Base-by-base conservation (phyloP, 1,140 invertebrate species). In the Zaprionus gabonicus region DNA sequence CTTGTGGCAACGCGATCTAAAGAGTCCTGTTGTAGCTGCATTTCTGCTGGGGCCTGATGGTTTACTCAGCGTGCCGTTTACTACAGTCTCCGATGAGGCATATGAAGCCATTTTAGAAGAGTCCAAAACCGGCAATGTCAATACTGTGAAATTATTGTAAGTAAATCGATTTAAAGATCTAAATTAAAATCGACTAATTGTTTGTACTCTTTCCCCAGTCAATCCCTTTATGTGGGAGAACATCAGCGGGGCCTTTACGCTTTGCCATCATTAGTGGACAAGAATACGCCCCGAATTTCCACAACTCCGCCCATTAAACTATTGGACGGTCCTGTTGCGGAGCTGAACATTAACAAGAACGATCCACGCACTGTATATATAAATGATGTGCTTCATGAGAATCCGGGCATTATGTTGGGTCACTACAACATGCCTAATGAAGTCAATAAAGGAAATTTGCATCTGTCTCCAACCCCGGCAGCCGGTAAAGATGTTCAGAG, bases 221-320 rank as follows among this genome's bases (percentile, higher is more conserved):
- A 97, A 62, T 99, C 98, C 1, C 93, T 99, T 17, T 99, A 99
- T 93, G 95, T 99, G 77, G 98, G 98, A 6, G 96, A 99, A 93
- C 96, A 98, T 93, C 96, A 98, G 92, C 94, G 97, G 92, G 95
- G 97, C 91, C 93, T 98, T 2, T 99, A 99, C 93, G 98, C 98
- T 0, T 92, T 99, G 46, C 97, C 97, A 4, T 98, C 98, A 0
- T 93, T 98, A 25, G 98, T 98, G 1, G 98, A 99, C 93, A 96
- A 97, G 81, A 96, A 96, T 67, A 96, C 95, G 10, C 95, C 96
- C 12, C 96, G 96, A 9, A 96, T 97, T 92, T 95, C 95, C 0
- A 94, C 94, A 1, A 94, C 94, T 6, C 95, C 94, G 23, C 95
- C 95, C 0, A 92, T 96, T 25, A 92, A 93, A 60, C 92, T 97